Evolutionary conservation across 2,113 vertebrate species (phyloP).

Genomic region (Haliaeetus leucogaster): DNA sequence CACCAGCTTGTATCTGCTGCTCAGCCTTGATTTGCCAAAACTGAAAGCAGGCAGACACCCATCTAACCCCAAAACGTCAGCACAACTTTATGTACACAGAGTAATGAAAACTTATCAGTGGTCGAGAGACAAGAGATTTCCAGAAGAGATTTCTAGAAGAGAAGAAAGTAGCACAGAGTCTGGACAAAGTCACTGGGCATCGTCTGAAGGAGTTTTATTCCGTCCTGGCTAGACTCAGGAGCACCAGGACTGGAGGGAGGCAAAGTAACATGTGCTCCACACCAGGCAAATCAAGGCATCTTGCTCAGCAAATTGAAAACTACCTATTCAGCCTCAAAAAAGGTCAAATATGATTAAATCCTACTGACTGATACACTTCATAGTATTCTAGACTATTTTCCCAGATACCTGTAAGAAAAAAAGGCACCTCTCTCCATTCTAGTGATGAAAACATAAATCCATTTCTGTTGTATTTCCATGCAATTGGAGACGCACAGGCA

Average conservation of each 20-base stretch:
- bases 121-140: background rate
- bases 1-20: background rate
- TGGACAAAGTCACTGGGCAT: background rate
- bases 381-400: background rate
- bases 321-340: background rate
- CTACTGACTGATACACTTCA: background rate
- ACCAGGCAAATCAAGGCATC: background rate
- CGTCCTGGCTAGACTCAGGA: background rate
- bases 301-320: background rate
- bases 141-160: background rate
- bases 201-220: background rate
- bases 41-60: background rate
- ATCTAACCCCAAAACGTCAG: background rate
- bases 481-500: accelerated
- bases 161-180: background rate
- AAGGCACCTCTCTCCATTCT: background rate
- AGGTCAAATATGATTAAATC: background rate
- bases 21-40: background rate
- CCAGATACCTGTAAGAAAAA: background rate
- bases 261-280: accelerated
- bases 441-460: background rate
- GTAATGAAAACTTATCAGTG: accelerated
- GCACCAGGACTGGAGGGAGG: background rate
- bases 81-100: accelerated
- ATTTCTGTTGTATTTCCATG: background rate